phyloP scores from a whole-genome alignment of 1,140 invertebrate genomes.

The Pseudomyrmex gracilis region DNA sequence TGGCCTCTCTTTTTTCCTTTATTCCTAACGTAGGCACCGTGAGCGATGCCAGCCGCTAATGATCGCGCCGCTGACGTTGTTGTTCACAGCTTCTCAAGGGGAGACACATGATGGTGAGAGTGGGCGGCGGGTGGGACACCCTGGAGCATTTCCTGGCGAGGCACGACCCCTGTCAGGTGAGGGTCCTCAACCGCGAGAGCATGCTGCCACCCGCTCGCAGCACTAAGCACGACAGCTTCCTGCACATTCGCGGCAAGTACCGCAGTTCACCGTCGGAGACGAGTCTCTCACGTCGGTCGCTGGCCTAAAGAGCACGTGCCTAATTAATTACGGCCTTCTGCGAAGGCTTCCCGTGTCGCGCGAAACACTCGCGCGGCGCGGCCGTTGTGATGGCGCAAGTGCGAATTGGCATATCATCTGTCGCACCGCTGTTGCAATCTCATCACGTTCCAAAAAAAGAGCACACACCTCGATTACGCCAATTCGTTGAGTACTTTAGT shows the following conservation, averaged over 20 bases:
- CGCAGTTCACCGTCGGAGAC: conserved; percentile 87
- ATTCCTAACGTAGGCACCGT: neutral
- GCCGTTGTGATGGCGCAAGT: conserved; percentile 24
- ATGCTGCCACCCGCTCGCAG: conserved; percentile 78
- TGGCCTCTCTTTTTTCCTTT: neutral
- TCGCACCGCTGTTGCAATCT: conserved; percentile 15
- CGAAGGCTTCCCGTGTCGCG: neutral
- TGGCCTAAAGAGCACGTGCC: conserved; percentile 75
- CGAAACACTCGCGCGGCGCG: neutral
- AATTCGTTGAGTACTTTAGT: neutral
- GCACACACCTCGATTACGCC: neutral
- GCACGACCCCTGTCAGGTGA: conserved; percentile 95
- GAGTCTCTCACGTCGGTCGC: conserved; percentile 75
- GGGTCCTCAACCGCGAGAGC: conserved; percentile 87
- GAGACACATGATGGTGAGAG: conserved; percentile 96
- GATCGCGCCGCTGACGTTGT: conserved; percentile 19
- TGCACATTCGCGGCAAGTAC: conserved; percentile 91
- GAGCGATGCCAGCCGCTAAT: conserved; percentile 35
- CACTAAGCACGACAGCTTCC: conserved; percentile 86
- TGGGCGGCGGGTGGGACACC: conserved; percentile 97
- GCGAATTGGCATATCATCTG: conserved; percentile 19
- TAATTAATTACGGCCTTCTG: conserved; percentile 51
- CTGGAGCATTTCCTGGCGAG: conserved; percentile 95
- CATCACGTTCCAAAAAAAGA: neutral
- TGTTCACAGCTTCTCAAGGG: conserved; percentile 92